phyloP scores from a whole-genome alignment of 2,888 invertebrate species.

The Lepeophtheirus nordmannii region DNA sequence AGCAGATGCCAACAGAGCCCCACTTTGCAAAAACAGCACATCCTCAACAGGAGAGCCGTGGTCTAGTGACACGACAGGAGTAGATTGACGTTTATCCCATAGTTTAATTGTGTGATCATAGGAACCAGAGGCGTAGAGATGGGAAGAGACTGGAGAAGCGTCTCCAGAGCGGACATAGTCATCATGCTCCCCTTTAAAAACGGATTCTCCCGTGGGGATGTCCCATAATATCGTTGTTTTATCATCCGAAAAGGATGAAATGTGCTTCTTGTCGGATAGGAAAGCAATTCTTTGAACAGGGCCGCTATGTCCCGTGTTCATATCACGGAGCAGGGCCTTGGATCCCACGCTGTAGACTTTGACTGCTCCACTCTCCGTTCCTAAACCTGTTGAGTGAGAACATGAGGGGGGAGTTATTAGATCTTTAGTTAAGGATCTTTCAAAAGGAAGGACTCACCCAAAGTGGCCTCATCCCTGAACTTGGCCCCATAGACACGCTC shows the following conservation, averaged over 20 bases:
- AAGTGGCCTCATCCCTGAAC: conserved; percentile 44
- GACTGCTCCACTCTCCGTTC: conserved; percentile 72
- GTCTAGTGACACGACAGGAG: conserved; percentile 46
- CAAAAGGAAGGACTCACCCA: conserved; percentile 19
- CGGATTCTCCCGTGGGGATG: conserved; percentile 59
- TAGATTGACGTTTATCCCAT: conserved; percentile 61
- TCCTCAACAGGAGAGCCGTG: conserved; percentile 83
- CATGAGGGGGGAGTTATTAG: too few relatives aligned
- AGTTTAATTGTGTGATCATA: conserved; percentile 76
- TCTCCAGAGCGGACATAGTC: conserved; percentile 51
- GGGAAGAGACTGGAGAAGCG: conserved; percentile 54
- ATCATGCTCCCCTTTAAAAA: conserved; percentile 38
- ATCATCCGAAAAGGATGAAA: conserved; percentile 81
- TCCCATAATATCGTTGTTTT: conserved; percentile 78
- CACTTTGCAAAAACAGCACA: conserved; percentile 67
- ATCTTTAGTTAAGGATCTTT: too few relatives aligned
- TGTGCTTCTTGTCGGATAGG: conserved; percentile 55
- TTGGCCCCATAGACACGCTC: conserved; percentile 69
- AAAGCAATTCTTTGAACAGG: conserved; percentile 67
- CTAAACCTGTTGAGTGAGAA: conserved; percentile 51
- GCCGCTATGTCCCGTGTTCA: conserved; percentile 58
- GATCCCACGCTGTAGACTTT: conserved; percentile 74
- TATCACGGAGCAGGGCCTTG: conserved; percentile 63
- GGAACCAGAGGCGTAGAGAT: conserved; percentile 64
- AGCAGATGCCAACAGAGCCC: conserved; percentile 75